Conservation (phyloP, 2,888 invertebrate species). For the Thelaira solivaga region DNA sequence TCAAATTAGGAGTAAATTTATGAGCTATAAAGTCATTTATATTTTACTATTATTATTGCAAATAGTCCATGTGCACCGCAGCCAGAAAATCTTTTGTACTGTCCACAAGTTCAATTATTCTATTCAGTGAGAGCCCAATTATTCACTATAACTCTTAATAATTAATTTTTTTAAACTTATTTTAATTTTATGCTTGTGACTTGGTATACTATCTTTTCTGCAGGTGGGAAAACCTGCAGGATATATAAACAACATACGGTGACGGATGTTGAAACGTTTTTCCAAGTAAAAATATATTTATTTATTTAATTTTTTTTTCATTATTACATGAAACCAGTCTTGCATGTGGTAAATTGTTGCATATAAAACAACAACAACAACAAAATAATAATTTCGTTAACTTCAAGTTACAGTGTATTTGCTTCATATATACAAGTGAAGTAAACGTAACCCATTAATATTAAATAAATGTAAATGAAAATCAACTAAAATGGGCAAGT, state of each 20-base stretch:
- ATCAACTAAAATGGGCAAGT: not conserved
- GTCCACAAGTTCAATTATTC: too few relatives aligned
- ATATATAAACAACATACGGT: not conserved
- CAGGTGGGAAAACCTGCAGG: not conserved
- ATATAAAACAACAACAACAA: not conserved
- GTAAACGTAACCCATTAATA: not conserved
- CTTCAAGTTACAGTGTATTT: slow-evolving; percentile 10
- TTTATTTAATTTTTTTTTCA: slow-evolving; percentile 33
- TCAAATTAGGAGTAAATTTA: too few relatives aligned
- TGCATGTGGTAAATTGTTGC: slow-evolving; percentile 56
- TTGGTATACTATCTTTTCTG: too few relatives aligned
- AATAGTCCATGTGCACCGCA: too few relatives aligned
- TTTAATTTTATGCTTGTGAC: too few relatives aligned
- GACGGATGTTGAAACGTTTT: slow-evolving; percentile 12
- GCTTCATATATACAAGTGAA: not conserved
- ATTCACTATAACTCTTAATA: too few relatives aligned
- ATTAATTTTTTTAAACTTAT: too few relatives aligned
- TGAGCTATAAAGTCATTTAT: too few relatives aligned
- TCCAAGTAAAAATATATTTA: slow-evolving; percentile 19
- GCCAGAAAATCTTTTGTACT: too few relatives aligned
- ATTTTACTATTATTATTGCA: too few relatives aligned
- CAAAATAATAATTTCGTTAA: slow-evolving; percentile 32
- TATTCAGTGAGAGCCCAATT: too few relatives aligned
- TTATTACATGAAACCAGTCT: slow-evolving; percentile 26
- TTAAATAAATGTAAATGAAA: slow-evolving; percentile 10